These are phyloP conservation scores for Pogoniulus pusillus DNA, from an alignment of 2,797 vertebrate species.

Conservation along the genomic window DNA sequence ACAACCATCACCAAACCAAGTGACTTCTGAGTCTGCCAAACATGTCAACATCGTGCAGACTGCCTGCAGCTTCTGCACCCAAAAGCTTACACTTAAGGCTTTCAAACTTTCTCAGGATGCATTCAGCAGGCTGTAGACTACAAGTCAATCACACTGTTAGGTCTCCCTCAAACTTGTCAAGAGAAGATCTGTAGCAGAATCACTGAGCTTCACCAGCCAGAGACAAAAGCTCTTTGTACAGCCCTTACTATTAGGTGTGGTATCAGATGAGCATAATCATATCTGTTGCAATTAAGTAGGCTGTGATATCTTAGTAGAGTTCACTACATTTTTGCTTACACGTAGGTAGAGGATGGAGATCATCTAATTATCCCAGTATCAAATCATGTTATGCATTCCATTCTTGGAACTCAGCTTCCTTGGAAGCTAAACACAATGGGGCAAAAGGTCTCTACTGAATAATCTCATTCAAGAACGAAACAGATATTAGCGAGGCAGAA, in stretches of 20 bases:
- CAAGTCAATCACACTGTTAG: background rate
- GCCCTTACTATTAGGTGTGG: background rate
- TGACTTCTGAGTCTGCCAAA: background rate
- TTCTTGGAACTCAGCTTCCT: background rate
- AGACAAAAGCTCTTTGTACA: background rate
- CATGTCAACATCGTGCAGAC: background rate
- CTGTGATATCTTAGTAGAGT: background rate
- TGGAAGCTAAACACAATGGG: background rate
- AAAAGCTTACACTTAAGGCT: background rate
- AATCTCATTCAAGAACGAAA: background rate
- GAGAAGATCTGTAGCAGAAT: background rate
- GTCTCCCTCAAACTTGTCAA: background rate
- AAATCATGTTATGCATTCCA: background rate
- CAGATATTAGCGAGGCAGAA: background rate
- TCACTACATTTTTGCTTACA: background rate
- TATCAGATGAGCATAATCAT: background rate
- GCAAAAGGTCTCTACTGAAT: background rate
- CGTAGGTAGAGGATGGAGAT: background rate
- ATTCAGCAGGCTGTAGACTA: background rate
- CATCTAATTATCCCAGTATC: background rate
- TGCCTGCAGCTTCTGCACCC: background rate
- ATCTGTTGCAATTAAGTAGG: background rate
- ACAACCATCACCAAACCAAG: background rate
- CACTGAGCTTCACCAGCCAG: background rate
- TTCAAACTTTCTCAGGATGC: background rate